Evolutionary conservation across 2,888 invertebrate species (phyloP).

Genomic region (Gerris lacustris): DNA sequence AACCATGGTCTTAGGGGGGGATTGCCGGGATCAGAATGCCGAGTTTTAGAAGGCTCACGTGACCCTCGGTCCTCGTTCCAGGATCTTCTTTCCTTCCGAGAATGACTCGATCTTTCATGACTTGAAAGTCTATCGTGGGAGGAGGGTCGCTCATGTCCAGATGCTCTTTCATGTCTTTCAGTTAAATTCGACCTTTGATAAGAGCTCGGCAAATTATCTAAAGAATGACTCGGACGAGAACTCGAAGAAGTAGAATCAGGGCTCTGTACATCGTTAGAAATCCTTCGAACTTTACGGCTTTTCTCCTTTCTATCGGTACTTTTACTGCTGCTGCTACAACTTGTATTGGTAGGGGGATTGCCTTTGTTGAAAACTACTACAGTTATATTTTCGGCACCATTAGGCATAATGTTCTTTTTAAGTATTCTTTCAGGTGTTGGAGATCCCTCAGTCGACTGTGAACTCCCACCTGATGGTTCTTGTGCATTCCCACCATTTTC

Average conservation of each 20-base stretch:
- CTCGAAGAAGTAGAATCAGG: background rate
- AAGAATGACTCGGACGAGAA: background rate
- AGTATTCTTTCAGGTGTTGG: background rate
- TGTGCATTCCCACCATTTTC: background rate
- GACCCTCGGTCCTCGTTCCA: background rate
- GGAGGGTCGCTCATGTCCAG: background rate
- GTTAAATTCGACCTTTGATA: conserved; percentile 1
- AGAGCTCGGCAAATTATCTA: background rate
- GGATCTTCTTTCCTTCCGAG: background rate
- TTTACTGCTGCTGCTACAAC: background rate
- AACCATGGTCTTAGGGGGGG: background rate
- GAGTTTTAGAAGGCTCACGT: background rate
- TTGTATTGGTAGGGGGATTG: background rate
- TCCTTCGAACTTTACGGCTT: background rate
- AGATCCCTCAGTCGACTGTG: background rate
- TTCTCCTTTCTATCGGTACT: background rate
- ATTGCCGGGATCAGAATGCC: background rate
- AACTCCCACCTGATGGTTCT: conserved; percentile 3
- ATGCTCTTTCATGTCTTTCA: background rate
- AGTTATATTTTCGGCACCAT: conserved; percentile 6
- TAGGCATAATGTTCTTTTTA: conserved; percentile 2
- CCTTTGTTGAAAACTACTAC: conserved; percentile 1
- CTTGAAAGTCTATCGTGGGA: background rate
- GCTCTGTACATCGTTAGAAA: background rate
- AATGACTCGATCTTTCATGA: background rate